These are phyloP conservation scores for Tribolium madens DNA, from an alignment of 1,140 invertebrate species.

Conservation along the genomic window DNA sequence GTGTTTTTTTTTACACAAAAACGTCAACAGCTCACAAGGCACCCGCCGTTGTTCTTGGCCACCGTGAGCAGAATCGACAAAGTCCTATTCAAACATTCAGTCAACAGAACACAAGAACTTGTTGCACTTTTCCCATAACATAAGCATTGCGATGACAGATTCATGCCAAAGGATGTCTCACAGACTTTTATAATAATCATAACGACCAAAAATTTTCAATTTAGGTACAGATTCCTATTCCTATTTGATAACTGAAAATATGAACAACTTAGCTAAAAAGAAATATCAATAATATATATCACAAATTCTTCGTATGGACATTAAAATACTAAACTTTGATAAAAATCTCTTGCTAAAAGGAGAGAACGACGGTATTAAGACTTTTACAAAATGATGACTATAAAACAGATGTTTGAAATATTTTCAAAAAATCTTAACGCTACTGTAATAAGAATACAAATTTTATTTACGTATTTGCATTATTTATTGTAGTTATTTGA, in stretches of 20 bases:
- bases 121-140: background rate
- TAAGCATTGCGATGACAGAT: background rate
- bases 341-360: background rate
- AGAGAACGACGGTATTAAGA: background rate
- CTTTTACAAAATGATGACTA: background rate
- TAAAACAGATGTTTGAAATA: background rate
- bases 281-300: too few relatives aligned
- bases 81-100: background rate
- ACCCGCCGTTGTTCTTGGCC: conserved; percentile 7
- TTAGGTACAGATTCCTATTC: background rate
- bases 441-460: too few relatives aligned
- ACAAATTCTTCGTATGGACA: background rate
- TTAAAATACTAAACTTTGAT: background rate
- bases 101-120: background rate
- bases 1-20: conserved; percentile 28
- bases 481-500: background rate
- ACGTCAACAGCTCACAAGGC: conserved; percentile 21
- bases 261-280: background rate
- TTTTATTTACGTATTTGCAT: too few relatives aligned
- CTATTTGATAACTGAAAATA: background rate
- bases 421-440: background rate
- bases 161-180: background rate
- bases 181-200: too few relatives aligned
- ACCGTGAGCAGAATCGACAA: background rate
- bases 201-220: background rate